Base-by-base conservation (phyloP, 2,888 invertebrate species). In the Rhynchonema sp. region DNA sequence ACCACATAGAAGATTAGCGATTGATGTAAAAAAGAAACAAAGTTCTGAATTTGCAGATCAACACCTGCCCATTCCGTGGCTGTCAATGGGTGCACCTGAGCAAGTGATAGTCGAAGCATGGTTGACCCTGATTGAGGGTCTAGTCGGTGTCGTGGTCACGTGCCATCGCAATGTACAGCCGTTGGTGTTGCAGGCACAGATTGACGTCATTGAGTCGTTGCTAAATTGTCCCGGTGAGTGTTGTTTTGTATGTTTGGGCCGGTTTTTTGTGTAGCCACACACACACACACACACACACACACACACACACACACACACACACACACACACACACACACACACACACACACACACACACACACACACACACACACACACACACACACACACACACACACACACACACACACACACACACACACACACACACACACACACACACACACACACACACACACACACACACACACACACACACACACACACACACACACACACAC, bases 51-150 rank as follows among this genome's bases (percentile, higher is more conserved):
- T 38, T 38, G 6, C 27, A 6, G 59, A 59, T n/a, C 30, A 54
- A 46, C 22, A 26, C 9, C 2, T 59, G 27, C 49, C 30, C 9
- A 53, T 38, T 2, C 59, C 55, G 3, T 59, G 38, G 38, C 17
- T 59, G 38, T 26, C 29, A 9, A 29, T 23, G 1, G 22, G 28
- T 1, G 49, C 26, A 3, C 25, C 30, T 59, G 58, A 62, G 23
- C 6, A 38, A 17, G 38, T 38, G 38, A 38, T 90, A 60, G 79
- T 90, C 0, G 86, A 88, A 72, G 87, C 91, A 1, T 75, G 89
- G 87, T 88, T 86, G 70, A 80, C 90, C 55, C 76, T 91, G 17
- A 79, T 91, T 62, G 91, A 90, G 74, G 91, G 89, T 0, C 69
- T 79, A 62, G 75, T 75, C 29, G 75, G 77, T 62, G 71, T 79